phyloP scores from a whole-genome alignment of 2,888 invertebrate species.

The Eupithecia insigniata region DNA sequence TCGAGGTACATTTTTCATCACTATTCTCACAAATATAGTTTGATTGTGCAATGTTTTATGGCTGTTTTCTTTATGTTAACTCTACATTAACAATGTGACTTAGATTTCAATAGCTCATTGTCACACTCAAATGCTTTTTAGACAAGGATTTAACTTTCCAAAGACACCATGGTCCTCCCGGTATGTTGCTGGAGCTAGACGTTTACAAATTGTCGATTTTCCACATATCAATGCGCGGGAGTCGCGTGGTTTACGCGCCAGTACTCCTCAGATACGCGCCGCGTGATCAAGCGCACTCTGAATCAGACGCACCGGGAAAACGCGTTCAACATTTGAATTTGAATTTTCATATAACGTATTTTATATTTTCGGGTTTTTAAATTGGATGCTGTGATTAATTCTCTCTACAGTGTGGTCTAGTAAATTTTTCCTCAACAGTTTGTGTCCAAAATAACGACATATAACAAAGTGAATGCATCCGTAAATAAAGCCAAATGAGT shows the following conservation, averaged over 20 bases:
- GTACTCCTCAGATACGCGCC: conserved; percentile 73
- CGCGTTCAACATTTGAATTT: conserved; percentile 31
- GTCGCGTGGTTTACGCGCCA: conserved; percentile 66
- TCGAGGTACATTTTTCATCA: not conserved
- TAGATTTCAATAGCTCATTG: conserved; percentile 18
- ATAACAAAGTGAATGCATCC: conserved; percentile 48
- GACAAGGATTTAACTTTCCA: not conserved
- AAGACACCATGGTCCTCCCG: conserved; percentile 40
- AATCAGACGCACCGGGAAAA: conserved; percentile 53
- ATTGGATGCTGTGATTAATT: conserved; percentile 19
- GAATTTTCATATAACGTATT: not conserved
- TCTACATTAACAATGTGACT: not conserved
- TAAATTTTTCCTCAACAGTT: conserved; percentile 31
- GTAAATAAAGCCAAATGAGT: conserved; percentile 63
- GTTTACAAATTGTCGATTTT: conserved; percentile 67
- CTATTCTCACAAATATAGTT: not conserved
- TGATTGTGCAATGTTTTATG: not conserved
- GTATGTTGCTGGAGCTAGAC: conserved; percentile 51
- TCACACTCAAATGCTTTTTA: not conserved
- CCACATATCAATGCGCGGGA: conserved; percentile 70
- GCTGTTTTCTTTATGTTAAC: not conserved
- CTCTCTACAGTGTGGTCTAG: conserved; percentile 29
- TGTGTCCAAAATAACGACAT: conserved; percentile 49
- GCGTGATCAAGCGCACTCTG: conserved; percentile 66
- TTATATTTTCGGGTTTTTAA: not conserved